Evolutionary conservation across 2,888 invertebrate species (phyloP).

Genomic region (Stictocephala bisonia): DNA sequence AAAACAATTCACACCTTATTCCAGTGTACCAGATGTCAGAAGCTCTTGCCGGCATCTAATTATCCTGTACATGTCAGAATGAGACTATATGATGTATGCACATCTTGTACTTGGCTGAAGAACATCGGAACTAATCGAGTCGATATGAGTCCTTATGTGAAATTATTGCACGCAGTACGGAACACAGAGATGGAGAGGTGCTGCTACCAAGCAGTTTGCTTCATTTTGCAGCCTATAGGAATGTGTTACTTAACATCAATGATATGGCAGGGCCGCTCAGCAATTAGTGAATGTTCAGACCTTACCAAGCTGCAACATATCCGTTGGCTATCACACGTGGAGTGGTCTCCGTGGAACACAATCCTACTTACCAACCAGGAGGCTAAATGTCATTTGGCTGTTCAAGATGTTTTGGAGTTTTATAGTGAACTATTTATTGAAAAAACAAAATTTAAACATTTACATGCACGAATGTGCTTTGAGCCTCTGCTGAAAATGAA

Average conservation of each 20-base stretch:
- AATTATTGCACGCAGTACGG: conserved; percentile 79
- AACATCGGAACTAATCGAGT: conserved; percentile 70
- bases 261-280: conserved; percentile 91
- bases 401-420: conserved; percentile 47
- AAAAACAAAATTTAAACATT: conserved; percentile 44
- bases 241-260: conserved; percentile 84
- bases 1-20: conserved; percentile 63
- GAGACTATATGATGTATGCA: conserved; percentile 72
- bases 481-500: conserved; percentile 42
- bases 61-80: conserved; percentile 73
- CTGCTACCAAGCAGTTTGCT: conserved; percentile 80
- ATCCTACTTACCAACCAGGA: conserved; percentile 87
- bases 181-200: conserved; percentile 80
- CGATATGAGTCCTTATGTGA: conserved; percentile 74
- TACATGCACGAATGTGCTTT: conserved; percentile 49
- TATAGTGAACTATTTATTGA: conserved; percentile 51
- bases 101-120: conserved; percentile 74
- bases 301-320: conserved; percentile 78
- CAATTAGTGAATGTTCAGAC: conserved; percentile 80
- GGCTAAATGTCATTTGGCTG: conserved; percentile 78
- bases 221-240: conserved; percentile 81
- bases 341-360: conserved; percentile 97
- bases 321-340: conserved; percentile 80
- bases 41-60: conserved; percentile 71
- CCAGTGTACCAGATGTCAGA: conserved; percentile 74